phyloP scores from a whole-genome alignment of 2,888 invertebrate genomes.

The Drosophila infuscata region DNA sequence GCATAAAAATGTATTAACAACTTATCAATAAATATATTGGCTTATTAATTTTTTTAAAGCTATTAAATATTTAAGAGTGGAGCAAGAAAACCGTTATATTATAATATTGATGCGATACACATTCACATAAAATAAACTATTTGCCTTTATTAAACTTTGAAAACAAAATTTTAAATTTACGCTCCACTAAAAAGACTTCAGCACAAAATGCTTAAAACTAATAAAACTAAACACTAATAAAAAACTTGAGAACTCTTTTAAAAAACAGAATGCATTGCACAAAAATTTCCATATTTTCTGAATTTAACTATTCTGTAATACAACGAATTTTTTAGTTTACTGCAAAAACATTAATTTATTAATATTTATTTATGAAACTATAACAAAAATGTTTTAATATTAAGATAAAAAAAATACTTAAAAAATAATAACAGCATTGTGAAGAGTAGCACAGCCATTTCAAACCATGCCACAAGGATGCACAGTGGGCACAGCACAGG shows the following conservation, averaged over 20 bases:
- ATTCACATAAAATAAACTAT: background rate
- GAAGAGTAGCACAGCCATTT: constrained; percentile 47
- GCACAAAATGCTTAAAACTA: background rate
- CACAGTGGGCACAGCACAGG: constrained; percentile 62
- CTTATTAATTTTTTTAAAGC: background rate
- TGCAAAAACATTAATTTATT: background rate
- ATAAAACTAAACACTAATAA: background rate
- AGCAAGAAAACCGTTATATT: background rate
- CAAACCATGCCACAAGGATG: constrained; percentile 19
- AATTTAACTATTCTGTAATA: background rate
- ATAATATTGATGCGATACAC: background rate
- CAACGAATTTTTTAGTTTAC: background rate
- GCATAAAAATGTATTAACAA: too few species aligned
- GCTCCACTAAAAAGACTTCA: too few species aligned
- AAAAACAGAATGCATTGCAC: background rate
- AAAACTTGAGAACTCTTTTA: background rate
- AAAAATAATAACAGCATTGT: background rate
- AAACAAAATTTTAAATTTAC: too few species aligned
- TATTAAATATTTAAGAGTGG: background rate
- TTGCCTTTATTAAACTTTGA: too few species aligned
- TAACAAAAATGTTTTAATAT: background rate
- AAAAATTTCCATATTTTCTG: background rate
- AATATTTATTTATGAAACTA: background rate
- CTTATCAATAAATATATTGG: too few species aligned
- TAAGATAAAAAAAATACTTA: background rate